These are phyloP conservation scores for Ophiothrix spiculata DNA, from an alignment of 35 echinoderm and acorn worm genomes.

Conservation along the genomic window DNA sequence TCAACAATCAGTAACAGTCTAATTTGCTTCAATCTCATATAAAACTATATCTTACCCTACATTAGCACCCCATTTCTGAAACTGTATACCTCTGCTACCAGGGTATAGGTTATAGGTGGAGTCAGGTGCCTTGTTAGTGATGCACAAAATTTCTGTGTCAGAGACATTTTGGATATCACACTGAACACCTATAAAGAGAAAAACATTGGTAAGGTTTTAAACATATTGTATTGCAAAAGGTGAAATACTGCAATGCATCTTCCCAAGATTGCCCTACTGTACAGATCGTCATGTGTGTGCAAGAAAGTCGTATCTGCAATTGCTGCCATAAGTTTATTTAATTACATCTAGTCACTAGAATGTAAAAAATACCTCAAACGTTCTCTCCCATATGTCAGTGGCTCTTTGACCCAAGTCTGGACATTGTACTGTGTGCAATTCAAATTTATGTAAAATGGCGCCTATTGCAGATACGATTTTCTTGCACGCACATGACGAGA, in stretches of 20 bases:
- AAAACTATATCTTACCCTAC: not conserved
- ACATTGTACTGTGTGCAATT: no score
- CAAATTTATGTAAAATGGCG: no score
- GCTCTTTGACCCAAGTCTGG: no score
- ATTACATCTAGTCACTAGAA: not conserved
- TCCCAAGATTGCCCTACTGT: no score
- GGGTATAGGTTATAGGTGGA: not conserved
- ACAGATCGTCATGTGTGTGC: no score
- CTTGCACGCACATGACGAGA: no score
- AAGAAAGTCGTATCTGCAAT: not conserved
- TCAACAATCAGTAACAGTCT: not conserved
- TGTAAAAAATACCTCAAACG: no score
- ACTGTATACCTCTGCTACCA: not conserved
- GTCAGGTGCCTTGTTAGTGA: not conserved
- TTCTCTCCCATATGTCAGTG: no score
- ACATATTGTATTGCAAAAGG: not conserved
- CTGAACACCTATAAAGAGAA: not conserved
- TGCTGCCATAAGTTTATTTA: not conserved
- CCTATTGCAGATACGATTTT: no score
- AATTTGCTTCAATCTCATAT: not conserved
- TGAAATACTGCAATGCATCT: not conserved
- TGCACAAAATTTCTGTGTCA: not conserved
- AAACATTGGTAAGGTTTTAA: not conserved
- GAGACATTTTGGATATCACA: not conserved
- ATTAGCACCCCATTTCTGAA: not conserved